Conservation (phyloP, 2,113 vertebrate species). For the Cranoglanis bouderius region DNA sequence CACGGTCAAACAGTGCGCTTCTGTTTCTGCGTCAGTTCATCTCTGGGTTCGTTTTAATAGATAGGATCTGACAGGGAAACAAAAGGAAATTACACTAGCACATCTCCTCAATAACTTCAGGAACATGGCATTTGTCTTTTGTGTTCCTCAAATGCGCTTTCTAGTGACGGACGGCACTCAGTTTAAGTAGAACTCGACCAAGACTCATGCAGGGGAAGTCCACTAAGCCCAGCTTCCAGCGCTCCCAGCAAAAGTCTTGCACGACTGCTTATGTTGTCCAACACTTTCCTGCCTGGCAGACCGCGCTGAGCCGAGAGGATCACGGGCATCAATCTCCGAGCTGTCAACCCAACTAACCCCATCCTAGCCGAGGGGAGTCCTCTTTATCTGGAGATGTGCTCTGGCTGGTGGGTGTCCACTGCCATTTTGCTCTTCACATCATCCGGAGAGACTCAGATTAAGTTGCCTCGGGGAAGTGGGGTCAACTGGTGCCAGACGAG, state of each 20-base stretch:
- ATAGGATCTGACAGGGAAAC: slow-evolving; percentile 60
- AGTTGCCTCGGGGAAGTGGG: slow-evolving; percentile 44
- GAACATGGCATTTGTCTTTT: slow-evolving; percentile 40
- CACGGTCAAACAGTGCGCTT: slow-evolving; percentile 58
- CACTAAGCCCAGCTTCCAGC: background rate
- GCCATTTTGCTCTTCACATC: slow-evolving; percentile 63
- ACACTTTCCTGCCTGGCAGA: slow-evolving; percentile 54
- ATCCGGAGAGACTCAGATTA: slow-evolving; percentile 56
- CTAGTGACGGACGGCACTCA: background rate
- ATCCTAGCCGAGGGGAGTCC: slow-evolving; percentile 30
- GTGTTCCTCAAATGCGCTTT: slow-evolving; percentile 13
- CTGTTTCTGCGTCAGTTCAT: slow-evolving; percentile 61
- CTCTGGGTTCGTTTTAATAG: slow-evolving; percentile 64
- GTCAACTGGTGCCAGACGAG: slow-evolving; percentile 57
- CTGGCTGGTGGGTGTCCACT: slow-evolving; percentile 52
- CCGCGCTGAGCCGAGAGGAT: slow-evolving; percentile 56
- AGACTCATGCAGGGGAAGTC: background rate
- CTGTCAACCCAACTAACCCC: slow-evolving; percentile 66
- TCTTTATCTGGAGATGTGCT: slow-evolving; percentile 51
- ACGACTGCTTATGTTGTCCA: slow-evolving; percentile 66
- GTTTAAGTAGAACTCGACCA: background rate
- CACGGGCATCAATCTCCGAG: slow-evolving; percentile 66
- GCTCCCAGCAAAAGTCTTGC: slow-evolving; percentile 47
- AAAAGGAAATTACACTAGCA: slow-evolving; percentile 66
- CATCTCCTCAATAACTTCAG: slow-evolving; percentile 56